Evolutionary conservation across 2,888 invertebrate genomes (phyloP).

Genomic region (Parelbella ahira): DNA sequence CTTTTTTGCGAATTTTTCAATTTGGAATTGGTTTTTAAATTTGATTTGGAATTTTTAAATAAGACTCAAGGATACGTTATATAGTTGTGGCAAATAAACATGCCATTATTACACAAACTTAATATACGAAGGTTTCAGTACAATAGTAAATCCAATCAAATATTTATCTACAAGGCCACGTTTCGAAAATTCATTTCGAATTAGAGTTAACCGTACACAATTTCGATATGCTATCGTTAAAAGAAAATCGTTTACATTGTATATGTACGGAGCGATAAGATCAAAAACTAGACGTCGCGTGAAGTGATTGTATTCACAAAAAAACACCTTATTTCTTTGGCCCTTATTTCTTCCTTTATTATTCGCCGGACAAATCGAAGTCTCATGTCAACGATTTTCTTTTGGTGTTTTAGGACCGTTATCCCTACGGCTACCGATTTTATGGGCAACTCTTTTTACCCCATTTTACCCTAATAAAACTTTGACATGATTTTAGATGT

Average conservation of each 20-base stretch:
- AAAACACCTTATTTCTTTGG: constrained; percentile 25
- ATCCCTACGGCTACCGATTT: constrained; percentile 16
- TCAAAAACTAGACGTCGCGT: constrained; percentile 36
- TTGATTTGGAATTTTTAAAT: too few species aligned
- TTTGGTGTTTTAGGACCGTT: constrained; percentile 22
- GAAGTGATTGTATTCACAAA: constrained; percentile 27
- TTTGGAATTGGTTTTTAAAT: too few species aligned
- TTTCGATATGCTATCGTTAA: constrained; percentile 13
- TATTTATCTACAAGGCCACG: too few species aligned
- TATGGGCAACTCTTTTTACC: constrained; percentile 15
- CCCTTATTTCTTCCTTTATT: constrained; percentile 17
- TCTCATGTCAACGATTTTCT: constrained; percentile 24
- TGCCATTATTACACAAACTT: too few species aligned
- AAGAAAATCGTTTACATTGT: constrained; percentile 2
- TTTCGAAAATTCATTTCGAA: too few species aligned
- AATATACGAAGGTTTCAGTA: too few species aligned
- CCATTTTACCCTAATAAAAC: constrained; percentile 20
- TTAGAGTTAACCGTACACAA: neutral
- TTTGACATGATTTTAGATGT: constrained; percentile 17
- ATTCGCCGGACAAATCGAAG: constrained; percentile 25
- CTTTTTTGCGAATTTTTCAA: too few species aligned
- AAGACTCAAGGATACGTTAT: too few species aligned
- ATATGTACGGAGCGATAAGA: constrained; percentile 12
- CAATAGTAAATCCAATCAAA: too few species aligned
- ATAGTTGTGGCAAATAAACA: too few species aligned